Evolutionary conservation across 1,140 invertebrate genomes (phyloP), one percentile per base, ranked within the genome.

Genomic region (Galleria mellonella): DNA sequence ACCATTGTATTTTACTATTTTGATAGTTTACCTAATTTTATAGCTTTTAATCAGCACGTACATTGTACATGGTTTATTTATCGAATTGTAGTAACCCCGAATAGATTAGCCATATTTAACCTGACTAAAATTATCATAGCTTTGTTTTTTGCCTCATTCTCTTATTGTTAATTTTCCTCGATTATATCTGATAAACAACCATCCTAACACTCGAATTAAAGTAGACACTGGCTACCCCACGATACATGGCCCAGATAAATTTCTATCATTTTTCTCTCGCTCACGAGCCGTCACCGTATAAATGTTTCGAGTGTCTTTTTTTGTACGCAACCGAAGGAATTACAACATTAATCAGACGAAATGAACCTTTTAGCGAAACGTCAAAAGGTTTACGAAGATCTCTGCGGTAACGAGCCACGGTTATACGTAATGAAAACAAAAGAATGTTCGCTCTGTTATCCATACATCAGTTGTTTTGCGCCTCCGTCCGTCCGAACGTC

Each of bases 351-450:
- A 75, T 78, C 75, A 77, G 62, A 51, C 43, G 64, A 82, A 77
- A 81, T 77, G 67, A 82, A 81, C 72, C 72, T 81, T 81, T 84
- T 78, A 84, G 68, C 67, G 72, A 68, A 81, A 79, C 70, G 71
- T 84, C 77, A 81, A 77, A 82, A 81, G 71, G 71, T 68, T 79
- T 74, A 67, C 66, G 55, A 49, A 67, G 61, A 72, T 76, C 62
- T 68, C 55, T 27, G 61, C 47, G 47, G 52, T 71, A 71, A 72
- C 64, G 71, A 64, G 65, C 43, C 46, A 53, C 49, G 63, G 54
- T 70, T 67, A 72, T 57, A 51, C 62, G 45, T 62, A 49, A 55
- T 63, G 55, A 59, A 69, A 76, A 79, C 68, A 78, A 82, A 79
- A 76, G 73, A 74, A 68, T 66, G 61, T 51, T 71, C 55, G 51